Base-by-base conservation (phyloP, 2,113 vertebrate genomes). In the Elgaria multicarinata region DNA sequence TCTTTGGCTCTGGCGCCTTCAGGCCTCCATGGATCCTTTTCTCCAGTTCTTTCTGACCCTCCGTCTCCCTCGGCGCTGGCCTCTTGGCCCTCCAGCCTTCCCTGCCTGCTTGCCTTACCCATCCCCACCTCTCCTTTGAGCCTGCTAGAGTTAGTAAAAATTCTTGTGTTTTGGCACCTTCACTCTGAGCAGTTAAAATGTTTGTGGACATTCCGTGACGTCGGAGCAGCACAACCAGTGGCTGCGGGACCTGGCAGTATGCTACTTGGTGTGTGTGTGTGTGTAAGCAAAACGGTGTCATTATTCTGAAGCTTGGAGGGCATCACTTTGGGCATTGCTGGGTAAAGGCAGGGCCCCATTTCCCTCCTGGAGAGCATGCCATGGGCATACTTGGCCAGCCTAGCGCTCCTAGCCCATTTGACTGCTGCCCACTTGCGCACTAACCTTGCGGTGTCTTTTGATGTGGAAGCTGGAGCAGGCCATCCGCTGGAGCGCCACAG, bases 391-490 rank as follows among this genome's bases (percentile, higher is more conserved):
- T 31, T 67, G 66, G 24, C 66, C 6, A 67, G 66, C 26, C 24
- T 67, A 28, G 24, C 12, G 66, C 66, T 26, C 66, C 71, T 18
- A 18, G n/a, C 6, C 14, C 71, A 3, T 74, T 16, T 42, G 8
- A 31, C 24, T 33, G 12, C 46, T 24, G 4, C 72, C 72, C 72
- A 8, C 36, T 39, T 3, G 72, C 42, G 26, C 58, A 28, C 69
- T 67, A 46, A 69, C 78, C 62, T 71, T 8, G 22, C 44, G 1
- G 10, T 74, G 69, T 84, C 36, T 91, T 39, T 91, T 82, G 58
- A 33, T 62, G 80, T 42, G 88, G 69, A 90, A 92, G 92, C 66
- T 92, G 86, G 86, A 85, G 28, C 91, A 90, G 74, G n/a, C 78
- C 58, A 62, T 91, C 33, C 16, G 46, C 87, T 93, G 92, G 92